A percentile compares a stretch with the other conserved stretches of the same genome.
phyloP scores from a whole-genome alignment of 2,797 vertebrate species.

The Halcyon chelicuti region DNA sequence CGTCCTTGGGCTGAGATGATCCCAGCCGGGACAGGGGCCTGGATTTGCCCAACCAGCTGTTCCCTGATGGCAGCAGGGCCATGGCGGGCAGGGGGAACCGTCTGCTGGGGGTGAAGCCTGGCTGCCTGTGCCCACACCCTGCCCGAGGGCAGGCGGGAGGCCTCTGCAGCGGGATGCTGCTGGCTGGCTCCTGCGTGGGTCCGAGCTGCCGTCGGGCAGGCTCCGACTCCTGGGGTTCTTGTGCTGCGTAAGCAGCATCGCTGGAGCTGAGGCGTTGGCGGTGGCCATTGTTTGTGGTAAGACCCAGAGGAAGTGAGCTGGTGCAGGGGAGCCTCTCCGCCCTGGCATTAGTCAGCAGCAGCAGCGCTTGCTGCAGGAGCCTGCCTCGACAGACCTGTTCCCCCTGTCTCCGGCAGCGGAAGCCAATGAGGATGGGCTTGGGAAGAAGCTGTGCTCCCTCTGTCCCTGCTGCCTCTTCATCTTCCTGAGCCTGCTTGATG shows the following conservation, averaged over 20 bases:
- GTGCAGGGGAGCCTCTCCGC: constrained; percentile 15
- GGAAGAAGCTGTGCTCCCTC: background rate
- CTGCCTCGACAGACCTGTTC: constrained; percentile 52
- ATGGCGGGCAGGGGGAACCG: accelerated
- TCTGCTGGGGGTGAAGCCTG: background rate
- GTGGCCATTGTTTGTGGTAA: background rate
- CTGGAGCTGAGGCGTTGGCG: background rate
- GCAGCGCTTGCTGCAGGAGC: background rate
- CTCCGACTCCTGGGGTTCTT: background rate
- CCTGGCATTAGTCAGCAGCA: constrained; percentile 37
- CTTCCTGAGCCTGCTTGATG: background rate
- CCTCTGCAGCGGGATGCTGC: background rate
- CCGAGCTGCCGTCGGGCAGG: accelerated
- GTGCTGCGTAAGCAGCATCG: background rate
- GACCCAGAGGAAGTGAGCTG: constrained; percentile 23
- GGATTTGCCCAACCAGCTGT: background rate
- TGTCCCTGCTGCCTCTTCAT: background rate
- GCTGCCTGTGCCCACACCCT: background rate
- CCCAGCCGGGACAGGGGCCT: background rate
- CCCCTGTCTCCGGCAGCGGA: background rate
- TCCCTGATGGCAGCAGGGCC: background rate
- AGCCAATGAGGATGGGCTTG: background rate
- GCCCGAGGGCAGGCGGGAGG: accelerated
- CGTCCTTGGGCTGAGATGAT: background rate
- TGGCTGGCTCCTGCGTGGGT: background rate